phyloP scores from a whole-genome alignment of 2,797 vertebrate species.

The Psittacula derbiana region DNA sequence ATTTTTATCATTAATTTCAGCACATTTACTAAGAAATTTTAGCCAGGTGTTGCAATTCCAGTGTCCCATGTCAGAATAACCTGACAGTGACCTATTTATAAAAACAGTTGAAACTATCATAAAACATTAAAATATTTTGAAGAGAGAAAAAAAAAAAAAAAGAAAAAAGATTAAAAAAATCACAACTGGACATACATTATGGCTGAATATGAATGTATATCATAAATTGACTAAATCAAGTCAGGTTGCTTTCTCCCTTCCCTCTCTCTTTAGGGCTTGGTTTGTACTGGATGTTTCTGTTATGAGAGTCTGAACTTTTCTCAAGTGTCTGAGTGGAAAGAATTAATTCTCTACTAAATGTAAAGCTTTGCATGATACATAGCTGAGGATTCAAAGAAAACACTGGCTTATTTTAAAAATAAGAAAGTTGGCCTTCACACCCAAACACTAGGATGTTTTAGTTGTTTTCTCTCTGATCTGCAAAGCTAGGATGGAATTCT shows the following conservation, averaged over 20 bases:
- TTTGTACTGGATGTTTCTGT: neutral
- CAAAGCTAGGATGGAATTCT: neutral
- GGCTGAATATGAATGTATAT: neutral
- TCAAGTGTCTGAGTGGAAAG: neutral
- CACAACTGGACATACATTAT: neutral
- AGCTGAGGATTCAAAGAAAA: neutral
- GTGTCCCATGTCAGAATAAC: neutral
- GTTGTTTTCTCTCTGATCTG: constrained; percentile 2
- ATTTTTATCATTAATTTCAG: neutral
- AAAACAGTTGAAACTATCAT: neutral
- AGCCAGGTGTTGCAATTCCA: neutral
- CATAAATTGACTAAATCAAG: neutral
- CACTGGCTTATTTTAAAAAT: neutral
- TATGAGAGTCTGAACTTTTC: neutral
- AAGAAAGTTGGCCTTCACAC: neutral
- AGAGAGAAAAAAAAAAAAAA: rapidly evolving
- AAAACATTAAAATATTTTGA: neutral
- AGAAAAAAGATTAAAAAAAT: neutral
- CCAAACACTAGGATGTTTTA: neutral
- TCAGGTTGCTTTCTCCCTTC: neutral
- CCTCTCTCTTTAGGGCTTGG: neutral
- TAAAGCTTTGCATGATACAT: neutral
- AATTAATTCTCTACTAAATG: neutral
- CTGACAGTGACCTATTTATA: neutral
- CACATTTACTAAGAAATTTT: neutral